Conservation (phyloP, 1,140 invertebrate species). For the Bombus superbus region DNA sequence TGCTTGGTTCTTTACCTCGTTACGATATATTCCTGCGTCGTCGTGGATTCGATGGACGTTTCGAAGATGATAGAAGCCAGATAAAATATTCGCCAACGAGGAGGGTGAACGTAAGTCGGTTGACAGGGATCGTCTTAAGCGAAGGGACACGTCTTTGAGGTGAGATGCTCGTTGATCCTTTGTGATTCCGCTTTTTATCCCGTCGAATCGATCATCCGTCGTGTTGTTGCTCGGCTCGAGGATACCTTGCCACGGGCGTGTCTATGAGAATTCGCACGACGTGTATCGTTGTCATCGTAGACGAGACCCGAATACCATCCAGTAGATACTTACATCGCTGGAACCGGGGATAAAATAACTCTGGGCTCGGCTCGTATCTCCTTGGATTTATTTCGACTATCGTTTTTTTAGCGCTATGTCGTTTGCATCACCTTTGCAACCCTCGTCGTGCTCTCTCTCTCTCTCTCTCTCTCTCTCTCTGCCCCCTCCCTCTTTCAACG, state of each 20-base stretch:
- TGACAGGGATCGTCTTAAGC: conserved; percentile 39
- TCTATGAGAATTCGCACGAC: conserved; percentile 57
- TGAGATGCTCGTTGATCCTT: conserved; percentile 77
- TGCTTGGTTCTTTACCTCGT: conserved; percentile 15
- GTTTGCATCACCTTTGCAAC: background rate
- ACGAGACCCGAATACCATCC: conserved; percentile 69
- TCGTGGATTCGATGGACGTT: background rate
- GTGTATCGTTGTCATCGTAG: conserved; percentile 57
- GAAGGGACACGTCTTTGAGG: conserved; percentile 48
- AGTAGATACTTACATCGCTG: background rate
- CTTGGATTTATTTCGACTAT: background rate
- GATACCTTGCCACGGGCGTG: conserved; percentile 56
- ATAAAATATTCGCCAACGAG: conserved; percentile 30
- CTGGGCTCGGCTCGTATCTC: background rate
- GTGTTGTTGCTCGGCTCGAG: conserved; percentile 66
- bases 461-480: no score
- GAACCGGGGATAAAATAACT: conserved; percentile 11
- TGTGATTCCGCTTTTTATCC: conserved; percentile 80
- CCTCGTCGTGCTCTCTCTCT: no score
- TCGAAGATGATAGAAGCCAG: conserved; percentile 12
- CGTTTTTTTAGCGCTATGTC: background rate
- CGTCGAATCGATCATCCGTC: conserved; percentile 81
- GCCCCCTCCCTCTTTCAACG: no score
- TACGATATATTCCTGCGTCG: background rate
- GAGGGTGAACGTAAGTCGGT: conserved; percentile 36